These are phyloP conservation scores for Picathartes gymnocephalus DNA, from an alignment of 2,113 vertebrate species.

Conservation along the genomic window DNA sequence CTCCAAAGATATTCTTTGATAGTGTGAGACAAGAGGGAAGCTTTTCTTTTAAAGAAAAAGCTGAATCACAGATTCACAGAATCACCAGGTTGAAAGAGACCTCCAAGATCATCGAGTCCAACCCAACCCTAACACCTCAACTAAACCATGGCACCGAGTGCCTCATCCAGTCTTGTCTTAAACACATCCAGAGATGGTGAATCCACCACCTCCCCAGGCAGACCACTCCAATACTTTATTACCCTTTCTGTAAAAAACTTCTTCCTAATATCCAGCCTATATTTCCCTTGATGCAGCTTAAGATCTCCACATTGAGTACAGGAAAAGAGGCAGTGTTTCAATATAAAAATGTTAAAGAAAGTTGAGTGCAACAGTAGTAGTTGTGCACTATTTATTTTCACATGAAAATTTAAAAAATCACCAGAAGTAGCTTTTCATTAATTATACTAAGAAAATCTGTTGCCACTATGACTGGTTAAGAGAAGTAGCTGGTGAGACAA, in stretches of 20 bases:
- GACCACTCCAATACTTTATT: too few species aligned
- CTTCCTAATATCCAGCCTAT: too few species aligned
- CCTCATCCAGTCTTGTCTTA: too few species aligned
- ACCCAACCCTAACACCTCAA: too few species aligned
- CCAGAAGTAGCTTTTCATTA: neutral
- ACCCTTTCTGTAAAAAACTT: too few species aligned
- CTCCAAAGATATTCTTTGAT: neutral
- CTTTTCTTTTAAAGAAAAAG: neutral
- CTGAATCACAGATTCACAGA: too few species aligned
- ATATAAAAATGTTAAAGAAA: neutral
- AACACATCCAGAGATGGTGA: too few species aligned
- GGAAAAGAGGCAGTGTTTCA: neutral
- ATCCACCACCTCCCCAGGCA: too few species aligned
- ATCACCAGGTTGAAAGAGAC: too few species aligned
- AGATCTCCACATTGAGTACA: neutral
- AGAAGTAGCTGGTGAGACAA: neutral
- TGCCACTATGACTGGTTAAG: neutral
- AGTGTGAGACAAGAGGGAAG: neutral
- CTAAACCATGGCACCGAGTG: too few species aligned
- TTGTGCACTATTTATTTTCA: neutral
- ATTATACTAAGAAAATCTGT: neutral
- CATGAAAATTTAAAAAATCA: neutral
- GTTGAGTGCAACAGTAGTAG: neutral
- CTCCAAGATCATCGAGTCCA: too few species aligned
- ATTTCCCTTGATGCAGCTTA: too few species aligned